Conservation (phyloP, 2,888 invertebrate species). For the Drepana falcataria region DNA sequence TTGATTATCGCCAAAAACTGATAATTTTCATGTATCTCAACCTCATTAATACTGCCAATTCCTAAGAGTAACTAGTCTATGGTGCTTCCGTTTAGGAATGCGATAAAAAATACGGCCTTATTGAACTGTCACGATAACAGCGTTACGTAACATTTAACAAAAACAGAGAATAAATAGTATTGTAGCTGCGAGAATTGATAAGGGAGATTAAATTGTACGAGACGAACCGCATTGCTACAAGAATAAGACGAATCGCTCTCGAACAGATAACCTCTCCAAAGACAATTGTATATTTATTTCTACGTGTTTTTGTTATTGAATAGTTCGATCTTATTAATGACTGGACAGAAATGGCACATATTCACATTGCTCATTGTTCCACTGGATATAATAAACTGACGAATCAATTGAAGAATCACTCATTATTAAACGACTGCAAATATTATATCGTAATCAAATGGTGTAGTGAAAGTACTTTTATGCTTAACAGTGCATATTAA, state of each 20-base stretch:
- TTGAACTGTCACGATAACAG: neutral
- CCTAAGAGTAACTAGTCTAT: neutral
- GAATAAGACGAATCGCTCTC: neutral
- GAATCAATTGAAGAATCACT: slow-evolving; percentile 31
- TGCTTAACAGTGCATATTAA: neutral
- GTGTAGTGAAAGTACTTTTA: neutral
- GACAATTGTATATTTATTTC: slow-evolving; percentile 17
- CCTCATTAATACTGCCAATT: neutral
- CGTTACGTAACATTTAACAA: neutral
- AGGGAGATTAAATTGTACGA: neutral
- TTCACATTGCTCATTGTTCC: slow-evolving; percentile 41
- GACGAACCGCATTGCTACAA: neutral
- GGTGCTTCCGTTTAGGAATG: neutral
- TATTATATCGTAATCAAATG: slow-evolving; percentile 1
- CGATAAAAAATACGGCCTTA: neutral
- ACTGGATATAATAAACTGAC: slow-evolving; percentile 23
- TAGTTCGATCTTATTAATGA: slow-evolving; percentile 26
- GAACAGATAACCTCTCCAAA: slow-evolving; percentile 11
- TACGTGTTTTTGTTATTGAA: slow-evolving; percentile 40
- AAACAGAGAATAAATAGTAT: neutral
- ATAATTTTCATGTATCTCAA: neutral
- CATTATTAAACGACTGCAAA: slow-evolving; percentile 7
- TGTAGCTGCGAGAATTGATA: neutral
- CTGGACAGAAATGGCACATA: slow-evolving; percentile 26
- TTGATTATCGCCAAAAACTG: too few species aligned